Conservation (phyloP, 30 jellyfish, hydroid and myxozoan species). For the Turritopsis rubra region DNA sequence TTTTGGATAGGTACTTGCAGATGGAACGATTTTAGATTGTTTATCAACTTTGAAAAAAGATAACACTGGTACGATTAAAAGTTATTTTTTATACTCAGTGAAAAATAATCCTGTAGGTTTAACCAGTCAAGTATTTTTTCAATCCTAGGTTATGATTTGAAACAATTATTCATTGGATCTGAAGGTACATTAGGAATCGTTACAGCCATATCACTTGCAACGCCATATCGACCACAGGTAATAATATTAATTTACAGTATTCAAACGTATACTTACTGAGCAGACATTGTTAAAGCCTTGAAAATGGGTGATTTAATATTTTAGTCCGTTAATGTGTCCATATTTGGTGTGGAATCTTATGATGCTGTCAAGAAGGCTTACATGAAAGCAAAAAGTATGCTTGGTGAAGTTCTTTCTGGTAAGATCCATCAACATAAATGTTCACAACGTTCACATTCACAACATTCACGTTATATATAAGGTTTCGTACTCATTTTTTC, state of each 20-base stretch:
- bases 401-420: constrained; percentile 96
- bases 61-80: constrained; percentile 72
- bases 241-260: too few relatives aligned
- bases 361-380: constrained; percentile 68
- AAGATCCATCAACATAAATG: neutral
- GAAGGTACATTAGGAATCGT: constrained; percentile 93
- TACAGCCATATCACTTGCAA: constrained; percentile 66
- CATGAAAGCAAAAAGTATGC: constrained; percentile 65
- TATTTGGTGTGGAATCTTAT: constrained; percentile 73
- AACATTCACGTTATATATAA: too few relatives aligned
- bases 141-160: constrained; percentile 72
- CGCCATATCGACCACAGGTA: constrained; percentile 82
- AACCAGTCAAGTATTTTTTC: neutral
- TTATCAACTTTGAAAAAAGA: constrained; percentile 82
- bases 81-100: neutral
- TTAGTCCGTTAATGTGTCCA: constrained; percentile 71
- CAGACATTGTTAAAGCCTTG: too few relatives aligned
- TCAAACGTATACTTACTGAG: too few relatives aligned
- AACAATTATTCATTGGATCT: constrained; percentile 88
- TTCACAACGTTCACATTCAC: neutral
- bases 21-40: constrained; percentile 86
- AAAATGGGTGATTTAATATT: neutral
- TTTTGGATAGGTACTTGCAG: constrained; percentile 76
- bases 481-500: too few relatives aligned
- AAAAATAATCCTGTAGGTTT: neutral